Evolutionary conservation across 1,140 invertebrate genomes (phyloP).

Genomic region (Drosophila teissieri): DNA sequence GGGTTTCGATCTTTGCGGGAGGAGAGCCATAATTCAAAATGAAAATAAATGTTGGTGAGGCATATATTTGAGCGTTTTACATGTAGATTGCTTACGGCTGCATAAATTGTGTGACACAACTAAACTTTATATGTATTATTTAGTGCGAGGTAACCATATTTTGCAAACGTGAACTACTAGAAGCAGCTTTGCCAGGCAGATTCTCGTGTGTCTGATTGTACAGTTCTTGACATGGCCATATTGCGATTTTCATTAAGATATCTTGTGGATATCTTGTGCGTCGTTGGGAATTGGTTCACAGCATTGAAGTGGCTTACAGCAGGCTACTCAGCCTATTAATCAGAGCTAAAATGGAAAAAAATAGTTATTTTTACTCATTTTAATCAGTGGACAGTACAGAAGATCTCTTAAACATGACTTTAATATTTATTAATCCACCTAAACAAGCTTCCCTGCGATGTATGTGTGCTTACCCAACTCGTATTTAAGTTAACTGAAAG

Average conservation of each 20-base stretch:
- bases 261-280: conserved; percentile 29
- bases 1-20: conserved; percentile 12
- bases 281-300: background rate
- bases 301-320: background rate
- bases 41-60: conserved; percentile 55
- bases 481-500: conserved; percentile 24
- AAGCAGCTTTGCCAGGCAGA: background rate
- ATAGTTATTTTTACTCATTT: no score
- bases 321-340: background rate
- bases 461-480: conserved; percentile 28
- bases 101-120: conserved; percentile 54
- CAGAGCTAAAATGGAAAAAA: no score
- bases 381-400: no score
- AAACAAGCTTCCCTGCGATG: background rate
- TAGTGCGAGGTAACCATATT: conserved; percentile 2
- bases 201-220: conserved; percentile 13
- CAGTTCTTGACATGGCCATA: conserved; percentile 11
- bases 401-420: background rate
- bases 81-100: conserved; percentile 66
- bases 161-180: background rate
- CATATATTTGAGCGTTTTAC: conserved; percentile 49
- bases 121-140: conserved; percentile 61
- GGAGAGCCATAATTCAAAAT: conserved; percentile 71
- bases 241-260: conserved; percentile 38
- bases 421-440: background rate